These are phyloP conservation scores for Harpagifer antarcticus DNA, from an alignment of 2,797 vertebrate genomes.

Conservation along the genomic window DNA sequence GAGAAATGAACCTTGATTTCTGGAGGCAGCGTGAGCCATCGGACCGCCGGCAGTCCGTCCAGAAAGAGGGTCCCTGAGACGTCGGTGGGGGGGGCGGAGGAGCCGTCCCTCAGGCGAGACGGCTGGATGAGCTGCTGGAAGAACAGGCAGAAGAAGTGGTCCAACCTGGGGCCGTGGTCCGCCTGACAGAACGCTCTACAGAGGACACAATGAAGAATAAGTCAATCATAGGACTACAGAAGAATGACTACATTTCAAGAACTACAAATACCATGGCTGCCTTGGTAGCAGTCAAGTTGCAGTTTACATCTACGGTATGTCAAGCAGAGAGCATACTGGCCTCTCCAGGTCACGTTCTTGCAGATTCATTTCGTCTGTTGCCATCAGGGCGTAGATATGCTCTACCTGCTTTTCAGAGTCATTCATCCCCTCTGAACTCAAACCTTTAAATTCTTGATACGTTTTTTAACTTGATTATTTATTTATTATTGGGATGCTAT, in stretches of 20 bases:
- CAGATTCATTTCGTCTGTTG: too few relatives aligned
- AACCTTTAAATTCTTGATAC: too few relatives aligned
- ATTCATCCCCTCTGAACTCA: too few relatives aligned
- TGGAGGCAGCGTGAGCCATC: constrained; percentile 91
- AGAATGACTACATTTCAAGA: background rate
- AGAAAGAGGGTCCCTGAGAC: constrained; percentile 85
- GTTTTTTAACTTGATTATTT: too few relatives aligned
- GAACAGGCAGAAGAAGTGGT: constrained; percentile 96
- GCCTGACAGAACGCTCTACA: constrained; percentile 91
- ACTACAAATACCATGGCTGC: too few relatives aligned
- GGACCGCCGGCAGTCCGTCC: constrained; percentile 90
- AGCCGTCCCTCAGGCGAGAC: constrained; percentile 70
- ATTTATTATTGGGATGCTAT: too few relatives aligned
- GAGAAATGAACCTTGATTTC: constrained; percentile 88
- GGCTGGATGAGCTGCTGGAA: constrained; percentile 94
- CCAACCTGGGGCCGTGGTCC: constrained; percentile 88
- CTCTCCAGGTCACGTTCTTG: too few relatives aligned
- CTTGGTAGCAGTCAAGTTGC: too few relatives aligned
- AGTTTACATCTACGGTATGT: too few relatives aligned
- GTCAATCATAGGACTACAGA: background rate
- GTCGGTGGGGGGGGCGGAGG: constrained; percentile 59
- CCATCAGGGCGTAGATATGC: too few relatives aligned
- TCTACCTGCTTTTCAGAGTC: too few relatives aligned
- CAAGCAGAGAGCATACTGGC: too few relatives aligned
- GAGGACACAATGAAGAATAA: background rate